Evolutionary conservation across 2,888 invertebrate genomes (phyloP).

Genomic region (Orgyia antiqua): DNA sequence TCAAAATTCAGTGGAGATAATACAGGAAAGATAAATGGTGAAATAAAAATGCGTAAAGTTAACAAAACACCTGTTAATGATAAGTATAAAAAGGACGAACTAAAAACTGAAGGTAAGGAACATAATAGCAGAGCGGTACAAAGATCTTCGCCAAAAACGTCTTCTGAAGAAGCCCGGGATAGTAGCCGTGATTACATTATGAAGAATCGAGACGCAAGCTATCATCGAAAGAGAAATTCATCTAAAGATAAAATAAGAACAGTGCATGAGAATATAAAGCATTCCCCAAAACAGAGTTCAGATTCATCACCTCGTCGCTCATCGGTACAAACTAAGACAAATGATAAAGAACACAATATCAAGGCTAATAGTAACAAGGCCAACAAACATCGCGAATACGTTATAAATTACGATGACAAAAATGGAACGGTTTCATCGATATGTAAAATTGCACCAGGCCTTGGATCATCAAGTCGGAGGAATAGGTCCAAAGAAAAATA

Average conservation of each 20-base stretch:
- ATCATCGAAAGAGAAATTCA: conserved; percentile 20
- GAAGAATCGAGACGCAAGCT: conserved; percentile 16
- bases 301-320: conserved; percentile 16
- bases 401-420: conserved; percentile 70
- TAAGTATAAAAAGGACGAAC: conserved; percentile 12
- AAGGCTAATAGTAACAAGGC: conserved; percentile 29
- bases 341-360: conserved; percentile 30
- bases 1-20: conserved; percentile 9
- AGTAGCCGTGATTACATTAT: conserved; percentile 7
- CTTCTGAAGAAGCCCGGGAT: conserved; percentile 9
- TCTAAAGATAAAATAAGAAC: conserved; percentile 25
- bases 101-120: conserved; percentile 17
- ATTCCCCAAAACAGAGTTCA: conserved; percentile 22
- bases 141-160: conserved; percentile 16
- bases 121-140: conserved; percentile 26
- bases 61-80: conserved; percentile 1
- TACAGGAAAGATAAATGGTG: conserved; percentile 11
- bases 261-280: conserved; percentile 20
- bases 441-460: conserved; percentile 53
- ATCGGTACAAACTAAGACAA: conserved; percentile 12
- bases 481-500: conserved; percentile 37
- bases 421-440: conserved; percentile 68
- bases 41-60: conserved; percentile 4
- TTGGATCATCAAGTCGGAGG: conserved; percentile 43
- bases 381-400: conserved; percentile 54